Evolutionary conservation across 2,113 vertebrate species (phyloP).

Genomic region (Sphyrna mokarran): DNA sequence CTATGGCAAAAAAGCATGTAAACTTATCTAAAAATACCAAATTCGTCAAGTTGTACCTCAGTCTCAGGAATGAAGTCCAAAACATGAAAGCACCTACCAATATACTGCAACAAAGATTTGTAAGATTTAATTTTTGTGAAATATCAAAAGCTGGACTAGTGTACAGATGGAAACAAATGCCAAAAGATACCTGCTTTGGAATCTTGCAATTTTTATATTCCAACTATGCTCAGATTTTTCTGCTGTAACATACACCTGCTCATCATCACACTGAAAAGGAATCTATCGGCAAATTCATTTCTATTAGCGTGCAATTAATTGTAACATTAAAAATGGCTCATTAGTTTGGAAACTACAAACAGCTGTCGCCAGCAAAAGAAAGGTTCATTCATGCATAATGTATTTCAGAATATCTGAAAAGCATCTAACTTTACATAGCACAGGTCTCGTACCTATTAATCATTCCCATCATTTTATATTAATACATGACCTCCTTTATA

Average conservation of each 20-base stretch:
- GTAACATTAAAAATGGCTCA: not conserved
- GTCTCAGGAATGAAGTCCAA: not conserved
- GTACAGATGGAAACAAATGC: not conserved
- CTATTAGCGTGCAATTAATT: not conserved
- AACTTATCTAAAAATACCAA: not conserved
- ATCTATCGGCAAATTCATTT: not conserved
- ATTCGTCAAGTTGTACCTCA: not conserved
- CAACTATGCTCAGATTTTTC: not conserved
- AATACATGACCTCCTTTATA: not conserved
- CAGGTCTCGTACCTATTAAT: not conserved
- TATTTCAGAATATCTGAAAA: not conserved
- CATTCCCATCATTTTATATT: not conserved
- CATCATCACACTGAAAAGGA: not conserved
- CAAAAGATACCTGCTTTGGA: not conserved
- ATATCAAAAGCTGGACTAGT: not conserved
- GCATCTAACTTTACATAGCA: not conserved
- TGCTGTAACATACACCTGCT: not conserved
- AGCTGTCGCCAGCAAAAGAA: not conserved
- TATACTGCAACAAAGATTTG: not conserved
- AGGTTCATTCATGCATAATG: not conserved
- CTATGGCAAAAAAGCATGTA: not conserved
- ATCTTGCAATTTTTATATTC: not conserved
- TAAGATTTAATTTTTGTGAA: not conserved
- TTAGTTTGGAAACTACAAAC: not conserved
- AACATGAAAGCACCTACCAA: not conserved